These are phyloP conservation scores for Hipparchia sbordonii DNA, from an alignment of 2,888 invertebrate species.

Conservation along the genomic window DNA sequence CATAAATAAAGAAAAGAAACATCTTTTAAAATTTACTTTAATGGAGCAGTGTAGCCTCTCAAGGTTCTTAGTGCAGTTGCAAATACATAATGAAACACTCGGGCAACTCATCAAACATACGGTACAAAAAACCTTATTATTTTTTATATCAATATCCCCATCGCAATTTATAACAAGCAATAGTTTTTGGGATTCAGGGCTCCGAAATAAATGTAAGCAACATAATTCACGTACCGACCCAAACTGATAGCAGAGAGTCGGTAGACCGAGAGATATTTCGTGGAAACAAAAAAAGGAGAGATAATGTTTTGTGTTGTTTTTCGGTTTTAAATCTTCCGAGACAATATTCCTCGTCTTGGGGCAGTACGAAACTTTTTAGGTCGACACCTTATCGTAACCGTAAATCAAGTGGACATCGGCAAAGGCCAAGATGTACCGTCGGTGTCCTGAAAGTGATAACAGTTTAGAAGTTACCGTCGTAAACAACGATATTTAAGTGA, in stretches of 20 bases:
- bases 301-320: slow-evolving; percentile 52
- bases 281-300: slow-evolving; percentile 42
- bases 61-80: neutral
- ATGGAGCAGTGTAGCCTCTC: neutral
- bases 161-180: slow-evolving; percentile 26
- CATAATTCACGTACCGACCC: slow-evolving; percentile 39
- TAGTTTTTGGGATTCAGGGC: slow-evolving; percentile 25
- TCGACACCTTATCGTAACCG: slow-evolving; percentile 72
- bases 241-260: slow-evolving; percentile 38
- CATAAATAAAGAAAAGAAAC: neutral
- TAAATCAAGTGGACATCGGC: slow-evolving; percentile 76
- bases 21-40: neutral
- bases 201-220: slow-evolving; percentile 32
- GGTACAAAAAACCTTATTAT: slow-evolving; percentile 19
- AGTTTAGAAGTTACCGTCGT: slow-evolving; percentile 62
- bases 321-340: slow-evolving; percentile 70
- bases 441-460: slow-evolving; percentile 69
- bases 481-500: slow-evolving; percentile 64
- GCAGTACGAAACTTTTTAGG: slow-evolving; percentile 71
- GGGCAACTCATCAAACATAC: slow-evolving; percentile 15
- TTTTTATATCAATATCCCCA: slow-evolving; percentile 25
- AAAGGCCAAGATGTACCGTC: slow-evolving; percentile 62
- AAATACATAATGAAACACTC: neutral
- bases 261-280: slow-evolving; percentile 42
- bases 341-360: slow-evolving; percentile 55